These are phyloP conservation scores for Meiosimyza platycephala DNA, from an alignment of 2,888 invertebrate species.

Conservation along the genomic window DNA sequence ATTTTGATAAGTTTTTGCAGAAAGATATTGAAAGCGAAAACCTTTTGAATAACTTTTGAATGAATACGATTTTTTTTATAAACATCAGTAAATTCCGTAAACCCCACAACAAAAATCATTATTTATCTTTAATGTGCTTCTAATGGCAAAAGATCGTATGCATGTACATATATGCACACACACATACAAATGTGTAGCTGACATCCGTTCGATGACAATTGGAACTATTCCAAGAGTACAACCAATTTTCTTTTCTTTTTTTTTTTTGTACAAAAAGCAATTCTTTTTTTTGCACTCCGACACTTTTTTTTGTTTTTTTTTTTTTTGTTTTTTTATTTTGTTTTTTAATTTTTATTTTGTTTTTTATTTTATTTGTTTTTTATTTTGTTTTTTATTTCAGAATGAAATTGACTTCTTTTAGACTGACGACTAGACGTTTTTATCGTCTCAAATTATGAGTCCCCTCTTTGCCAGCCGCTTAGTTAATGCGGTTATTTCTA, in stretches of 20 bases:
- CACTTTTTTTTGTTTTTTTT: not conserved
- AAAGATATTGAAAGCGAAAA: no score
- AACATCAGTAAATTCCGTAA: not conserved
- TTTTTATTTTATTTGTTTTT: not conserved
- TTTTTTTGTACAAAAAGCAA: no score
- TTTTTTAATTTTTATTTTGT: not conserved
- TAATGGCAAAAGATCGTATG: not conserved
- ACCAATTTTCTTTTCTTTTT: not conserved
- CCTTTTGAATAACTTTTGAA: no score
- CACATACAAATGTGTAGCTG: not conserved
- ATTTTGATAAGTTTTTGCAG: no score
- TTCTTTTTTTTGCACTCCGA: no score
- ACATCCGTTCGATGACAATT: constrained; percentile 13
- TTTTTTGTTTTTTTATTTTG: not conserved
- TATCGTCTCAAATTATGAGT: not conserved
- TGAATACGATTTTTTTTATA: not conserved
- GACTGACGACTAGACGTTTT: constrained; percentile 19
- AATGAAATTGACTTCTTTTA: not conserved
- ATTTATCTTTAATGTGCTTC: not conserved
- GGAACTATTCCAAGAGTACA: constrained; percentile 20
- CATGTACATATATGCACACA: not conserved
- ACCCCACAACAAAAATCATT: not conserved
- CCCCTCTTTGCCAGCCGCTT: no score
- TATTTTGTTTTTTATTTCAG: not conserved
- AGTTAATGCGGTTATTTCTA: no score